phyloP scores from a whole-genome alignment of 92 coral and sea anemone species.

The Bergia sp. region DNA sequence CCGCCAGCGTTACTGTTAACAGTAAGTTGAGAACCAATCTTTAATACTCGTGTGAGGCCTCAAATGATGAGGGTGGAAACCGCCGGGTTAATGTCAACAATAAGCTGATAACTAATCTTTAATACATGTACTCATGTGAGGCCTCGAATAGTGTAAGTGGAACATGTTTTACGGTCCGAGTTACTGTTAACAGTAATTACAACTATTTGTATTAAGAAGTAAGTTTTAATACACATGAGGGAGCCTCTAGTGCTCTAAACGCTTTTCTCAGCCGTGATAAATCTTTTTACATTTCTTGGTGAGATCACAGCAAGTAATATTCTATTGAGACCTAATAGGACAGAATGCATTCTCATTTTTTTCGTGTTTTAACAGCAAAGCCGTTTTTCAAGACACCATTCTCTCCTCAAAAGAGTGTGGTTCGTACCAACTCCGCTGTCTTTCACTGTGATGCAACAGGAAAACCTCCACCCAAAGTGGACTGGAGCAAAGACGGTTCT shows the following conservation, averaged over 20 bases:
- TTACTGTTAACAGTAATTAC: background rate
- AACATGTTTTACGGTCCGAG: background rate
- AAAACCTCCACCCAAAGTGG: conserved; percentile 57
- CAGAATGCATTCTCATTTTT: background rate
- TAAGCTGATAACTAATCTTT: background rate
- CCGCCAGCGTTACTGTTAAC: conserved; percentile 8
- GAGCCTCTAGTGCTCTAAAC: no score
- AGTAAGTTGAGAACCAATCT: background rate
- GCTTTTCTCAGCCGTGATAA: no score
- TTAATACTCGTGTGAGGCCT: background rate
- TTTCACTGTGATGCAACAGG: conserved; percentile 63
- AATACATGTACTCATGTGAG: background rate
- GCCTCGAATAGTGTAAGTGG: background rate
- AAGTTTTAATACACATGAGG: no score
- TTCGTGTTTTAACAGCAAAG: background rate
- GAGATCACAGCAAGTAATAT: no score
- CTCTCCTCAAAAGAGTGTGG: background rate
- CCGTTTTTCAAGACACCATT: background rate
- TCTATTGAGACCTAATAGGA: no score
- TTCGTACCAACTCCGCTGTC: conserved; percentile 33
- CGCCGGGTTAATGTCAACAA: background rate
- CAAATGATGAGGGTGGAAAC: no score
- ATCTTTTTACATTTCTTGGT: no score
- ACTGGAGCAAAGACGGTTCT: conserved; percentile 56
- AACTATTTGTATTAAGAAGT: no score